Base-by-base conservation (phyloP, 2,797 vertebrate genomes). In the Triplophysa bombifrons region DNA sequence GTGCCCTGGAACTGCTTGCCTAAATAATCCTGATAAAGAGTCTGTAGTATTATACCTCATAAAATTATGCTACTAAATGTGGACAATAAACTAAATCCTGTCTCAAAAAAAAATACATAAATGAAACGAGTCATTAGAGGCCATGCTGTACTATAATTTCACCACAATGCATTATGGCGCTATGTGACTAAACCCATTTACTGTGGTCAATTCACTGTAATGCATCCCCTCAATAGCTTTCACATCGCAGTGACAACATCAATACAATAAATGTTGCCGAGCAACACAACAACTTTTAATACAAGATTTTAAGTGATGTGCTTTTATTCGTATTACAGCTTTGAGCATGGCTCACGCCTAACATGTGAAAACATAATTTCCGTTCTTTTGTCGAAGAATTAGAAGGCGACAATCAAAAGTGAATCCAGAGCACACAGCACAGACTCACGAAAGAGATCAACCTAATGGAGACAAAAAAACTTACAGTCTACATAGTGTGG, bases 361-460 rank as follows among this genome's bases (percentile, higher is more conserved):
- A 95, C 95, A 96, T 75, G 91, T 94, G 76, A 94, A 91, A 91
- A 94, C 91, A 90, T 94, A 94, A 84, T 91, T 94, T 76, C 94
- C 95, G 19, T 9, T 38, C 7, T 90, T 91, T 96, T 95, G 91
- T 97, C 95, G 85, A 96, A 96, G 58, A 97, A 92, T 85, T 96
- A 94, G 90, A 97, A 96, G 80, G 95, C 93, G 66, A 96, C 95
- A 90, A 84, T 96, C 95, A 7, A 94, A 38, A 8, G 6, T 8
- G 6, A 1, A 38, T 38, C 34, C 34, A 34, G 94, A 83, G 94
- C 93, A 41, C 95, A 96, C 44, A 96, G 92, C 87, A 96, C 94
- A 19, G 93, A 95, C 87, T 96, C 95, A 79, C 96, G 96, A 88
- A 96, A 58, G 93, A 96, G 91, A 97, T 96, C 89, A 97, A 85